Base-by-base conservation (phyloP, 1,140 invertebrate genomes). In the Brachionus rotundiformis region DNA sequence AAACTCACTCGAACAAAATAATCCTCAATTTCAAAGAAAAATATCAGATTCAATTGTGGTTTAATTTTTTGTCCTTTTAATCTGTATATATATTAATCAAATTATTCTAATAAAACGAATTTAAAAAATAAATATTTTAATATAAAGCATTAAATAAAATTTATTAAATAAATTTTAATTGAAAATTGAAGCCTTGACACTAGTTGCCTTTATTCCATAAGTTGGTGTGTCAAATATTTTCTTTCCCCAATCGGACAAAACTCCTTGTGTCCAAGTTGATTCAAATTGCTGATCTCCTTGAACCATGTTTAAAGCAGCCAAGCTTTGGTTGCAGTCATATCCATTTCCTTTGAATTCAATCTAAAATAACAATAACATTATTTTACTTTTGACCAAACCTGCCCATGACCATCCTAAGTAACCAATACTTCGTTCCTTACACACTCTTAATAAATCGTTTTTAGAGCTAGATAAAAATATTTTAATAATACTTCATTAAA, bases 341-440 rank as follows among this genome's bases (percentile, higher is more conserved):
- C 68, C 68, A 29, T 73, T 73, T 13, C 68, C 47, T 54, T 19
- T 19, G 23, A 49, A 54, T 19, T 54, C 7, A 23, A 19, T 3
- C 8, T 49, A 19, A 54, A 8, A 54, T 1, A n/a, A n/a, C n/a
- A n/a, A 23, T 8, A 54, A 54, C 10, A 23, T 10, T 54, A n/a
- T 54, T 23, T 49, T 49, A 0, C 5, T 49, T 13, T 1, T 49
- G 6, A 16, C 7, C 7, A 5, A 49, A 49, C 47, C 68, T 29
- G 68, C 68, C 68, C 68, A 73, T 7, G 68, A 73, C 68, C 68
- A 73, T 41, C 68, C 68, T 41, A 73, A 73, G n/a, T 73, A 73
- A 3, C 68, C 68, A 41, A 73, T 73, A 6, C 25, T 16, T 73
- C 68, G 19, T 27, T 73, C 68, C 44, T 73, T 73, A 13, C 68